A percentile compares a stretch with the other conserved stretches of the same genome.
These are phyloP conservation scores for Nemotelus pantherinus DNA, from an alignment of 2,888 invertebrate genomes.

Conservation along the genomic window DNA sequence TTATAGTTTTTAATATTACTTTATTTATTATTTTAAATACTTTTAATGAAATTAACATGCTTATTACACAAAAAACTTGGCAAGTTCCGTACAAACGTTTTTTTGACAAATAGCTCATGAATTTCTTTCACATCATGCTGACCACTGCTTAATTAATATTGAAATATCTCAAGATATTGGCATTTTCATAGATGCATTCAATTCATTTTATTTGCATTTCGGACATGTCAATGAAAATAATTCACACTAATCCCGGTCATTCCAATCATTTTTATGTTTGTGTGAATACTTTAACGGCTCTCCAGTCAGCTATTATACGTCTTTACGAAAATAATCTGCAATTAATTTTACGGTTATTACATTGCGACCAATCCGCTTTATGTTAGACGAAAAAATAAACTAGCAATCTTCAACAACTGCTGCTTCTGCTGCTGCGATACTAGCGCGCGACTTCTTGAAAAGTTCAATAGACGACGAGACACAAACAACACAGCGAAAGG, in stretches of 20 bases:
- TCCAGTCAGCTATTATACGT: slow-evolving; percentile 6
- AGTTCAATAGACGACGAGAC: slow-evolving; percentile 38
- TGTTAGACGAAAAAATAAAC: slow-evolving; percentile 1
- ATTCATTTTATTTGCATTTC: slow-evolving; percentile 11
- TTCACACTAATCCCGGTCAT: neutral
- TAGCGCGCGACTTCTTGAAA: slow-evolving; percentile 20
- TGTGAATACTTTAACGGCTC: slow-evolving; percentile 18
- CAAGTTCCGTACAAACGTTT: too few relatives aligned
- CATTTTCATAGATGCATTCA: neutral
- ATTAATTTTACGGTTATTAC: slow-evolving; percentile 38
- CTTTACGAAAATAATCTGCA: slow-evolving; percentile 34
- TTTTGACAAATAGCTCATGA: too few relatives aligned
- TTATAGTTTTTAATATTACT: too few relatives aligned
- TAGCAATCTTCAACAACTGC: too few relatives aligned
- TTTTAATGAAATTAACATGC: too few relatives aligned
- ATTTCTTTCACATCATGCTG: too few relatives aligned
- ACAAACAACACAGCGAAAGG: slow-evolving; percentile 20
- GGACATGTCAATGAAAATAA: neutral
- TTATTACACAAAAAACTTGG: too few relatives aligned
- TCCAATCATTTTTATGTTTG: slow-evolving; percentile 32
- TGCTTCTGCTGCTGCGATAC: slow-evolving; percentile 3
- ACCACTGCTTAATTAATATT: too few relatives aligned
- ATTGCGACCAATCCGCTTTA: neutral
- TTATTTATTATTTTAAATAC: too few relatives aligned
- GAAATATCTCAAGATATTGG: neutral